These are phyloP conservation scores for Potamilus streckersoni DNA, from an alignment of 1,140 invertebrate genomes.

Conservation along the genomic window DNA sequence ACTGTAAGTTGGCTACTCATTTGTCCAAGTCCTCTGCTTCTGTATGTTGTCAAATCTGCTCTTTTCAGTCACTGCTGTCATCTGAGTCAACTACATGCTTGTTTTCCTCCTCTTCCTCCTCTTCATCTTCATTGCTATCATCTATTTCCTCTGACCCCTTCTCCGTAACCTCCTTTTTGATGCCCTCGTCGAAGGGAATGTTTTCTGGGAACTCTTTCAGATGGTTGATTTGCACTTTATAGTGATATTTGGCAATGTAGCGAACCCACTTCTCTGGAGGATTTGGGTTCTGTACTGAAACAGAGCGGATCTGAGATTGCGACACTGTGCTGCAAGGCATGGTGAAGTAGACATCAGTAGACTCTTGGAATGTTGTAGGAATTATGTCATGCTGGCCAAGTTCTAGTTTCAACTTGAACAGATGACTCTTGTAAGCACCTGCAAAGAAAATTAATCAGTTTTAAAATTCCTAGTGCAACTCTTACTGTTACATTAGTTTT, in stretches of 20 bases:
- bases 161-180: slow-evolving; percentile 14
- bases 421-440: slow-evolving; percentile 97
- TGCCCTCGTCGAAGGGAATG: slow-evolving; percentile 16
- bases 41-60: too few relatives aligned
- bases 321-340: slow-evolving; percentile 99
- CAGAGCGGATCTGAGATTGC: slow-evolving; percentile 95
- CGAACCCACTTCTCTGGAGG: slow-evolving; percentile 99
- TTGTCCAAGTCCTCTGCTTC: too few relatives aligned
- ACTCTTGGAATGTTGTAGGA: slow-evolving; percentile 89
- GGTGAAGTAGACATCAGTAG: slow-evolving; percentile 94
- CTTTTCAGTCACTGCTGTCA: too few relatives aligned
- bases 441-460: slow-evolving; percentile 54
- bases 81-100: too few relatives aligned
- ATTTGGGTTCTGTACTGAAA: slow-evolving; percentile 90
- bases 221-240: slow-evolving; percentile 73
- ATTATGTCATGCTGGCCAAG: slow-evolving; percentile 97
- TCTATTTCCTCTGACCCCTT: neutral
- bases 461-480: too few relatives aligned
- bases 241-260: slow-evolving; percentile 96
- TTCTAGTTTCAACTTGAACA: slow-evolving; percentile 91
- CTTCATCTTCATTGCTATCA: slow-evolving; percentile 14
- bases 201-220: slow-evolving; percentile 40
- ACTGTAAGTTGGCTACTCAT: too few relatives aligned
- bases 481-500: neutral
- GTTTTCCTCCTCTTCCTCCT: slow-evolving; percentile 10